A percentile compares a stretch with the other conserved stretches of the same genome.
Evolutionary conservation across 1,140 invertebrate species (phyloP).

Genomic region (Drosophila nebulosa): DNA sequence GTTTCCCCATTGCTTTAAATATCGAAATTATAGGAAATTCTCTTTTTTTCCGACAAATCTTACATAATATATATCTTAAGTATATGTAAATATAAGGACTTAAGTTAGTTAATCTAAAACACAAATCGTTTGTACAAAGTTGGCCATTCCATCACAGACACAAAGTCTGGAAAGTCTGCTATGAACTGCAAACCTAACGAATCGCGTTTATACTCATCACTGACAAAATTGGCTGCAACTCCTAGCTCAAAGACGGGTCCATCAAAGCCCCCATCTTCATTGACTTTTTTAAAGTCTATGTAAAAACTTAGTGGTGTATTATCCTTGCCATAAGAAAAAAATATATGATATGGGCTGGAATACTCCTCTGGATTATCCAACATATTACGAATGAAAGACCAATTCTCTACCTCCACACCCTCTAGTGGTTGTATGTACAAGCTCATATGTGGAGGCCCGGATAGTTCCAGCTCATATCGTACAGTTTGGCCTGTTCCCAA

Average conservation of each 20-base stretch:
- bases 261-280: constrained; percentile 23
- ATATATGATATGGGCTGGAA: constrained; percentile 85
- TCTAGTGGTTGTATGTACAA: constrained; percentile 85
- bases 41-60: too few species aligned
- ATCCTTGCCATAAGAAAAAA: constrained; percentile 85
- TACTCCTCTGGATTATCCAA: constrained; percentile 82
- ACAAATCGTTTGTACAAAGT: constrained; percentile 67
- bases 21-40: too few species aligned
- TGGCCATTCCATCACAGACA: constrained; percentile 71
- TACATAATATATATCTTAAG: too few species aligned
- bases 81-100: too few species aligned
- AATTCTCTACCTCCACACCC: constrained; percentile 83
- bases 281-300: constrained; percentile 82
- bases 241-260: constrained; percentile 59
- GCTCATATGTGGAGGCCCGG: constrained; percentile 87
- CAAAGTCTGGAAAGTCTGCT: constrained; percentile 60
- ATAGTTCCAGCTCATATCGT: constrained; percentile 52
- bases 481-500: constrained; percentile 11
- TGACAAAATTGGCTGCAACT: constrained; percentile 60
- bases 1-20: too few species aligned
- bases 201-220: constrained; percentile 56
- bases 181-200: constrained; percentile 50
- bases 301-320: constrained; percentile 84
- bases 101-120: constrained; percentile 43
- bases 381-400: constrained; percentile 84